Evolutionary conservation across 1,140 invertebrate genomes (phyloP), one percentile per base, ranked within the genome.

Genomic region (Pseudomyrmex flavicornis): DNA sequence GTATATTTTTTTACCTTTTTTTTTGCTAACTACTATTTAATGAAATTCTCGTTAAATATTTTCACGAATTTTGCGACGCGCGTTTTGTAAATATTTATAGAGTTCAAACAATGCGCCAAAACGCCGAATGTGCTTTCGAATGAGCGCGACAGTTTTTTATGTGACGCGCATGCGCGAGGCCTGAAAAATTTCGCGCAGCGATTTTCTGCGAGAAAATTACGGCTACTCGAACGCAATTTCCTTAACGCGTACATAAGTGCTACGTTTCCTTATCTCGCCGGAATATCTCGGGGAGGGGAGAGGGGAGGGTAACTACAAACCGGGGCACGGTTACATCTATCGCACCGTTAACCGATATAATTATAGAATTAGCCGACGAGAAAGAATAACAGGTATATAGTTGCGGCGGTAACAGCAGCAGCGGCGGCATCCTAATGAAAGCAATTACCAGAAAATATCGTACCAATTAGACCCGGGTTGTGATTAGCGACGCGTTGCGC

Each of bases 361-460:
- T 75, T 86, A 50, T 61, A 86, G 50, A 46, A 83, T 87, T 86
- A 86, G 20, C 59, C 66, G 48, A 22, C 73, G 54, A 83, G 54
- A 87, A 83, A 83, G 65, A 86, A 87, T 56, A 79, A 35, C 35
- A 35, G 35, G 35, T 35, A 35, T 35, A 35, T 35, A 35, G 35
- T 35, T 35, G 35, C 35, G 35, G 35, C 35, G 35, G 46, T 69
- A 69, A 46, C 63, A 17, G 56, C 20, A 54, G 48, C 62, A 76
- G 61, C 48, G 50, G 48, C 48, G 22, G 58, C 76, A 72, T 68
- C 77, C 66, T 68, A 86, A 86, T 72, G 85, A 70, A 77, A 72
- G 65, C 85, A 83, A 83, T 87, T 87, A 87, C 35, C 79, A 73
- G 61, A 73, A 83, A 77, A 83, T 83, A 87, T 70, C 58, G 85